Evolutionary conservation across 2,888 invertebrate species (phyloP), one percentile per base, ranked within the genome.

Genomic region (Cacoxenus indagator): DNA sequence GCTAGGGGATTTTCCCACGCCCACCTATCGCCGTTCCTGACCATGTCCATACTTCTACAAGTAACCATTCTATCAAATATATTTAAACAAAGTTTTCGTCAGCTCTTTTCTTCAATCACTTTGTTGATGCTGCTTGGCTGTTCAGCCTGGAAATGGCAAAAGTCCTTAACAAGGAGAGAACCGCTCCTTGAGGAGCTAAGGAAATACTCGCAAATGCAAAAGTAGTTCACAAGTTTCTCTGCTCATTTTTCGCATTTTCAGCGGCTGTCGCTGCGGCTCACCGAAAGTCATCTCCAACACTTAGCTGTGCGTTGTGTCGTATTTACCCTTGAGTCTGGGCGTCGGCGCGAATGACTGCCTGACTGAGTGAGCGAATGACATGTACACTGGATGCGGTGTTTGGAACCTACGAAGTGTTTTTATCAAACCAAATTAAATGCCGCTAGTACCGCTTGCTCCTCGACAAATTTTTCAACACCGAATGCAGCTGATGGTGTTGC

Each of bases 321-420:
- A 72, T 64, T 72, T 74, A 74, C 74, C 74, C 73, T 74, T 71
- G 74, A 74, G 74, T 73, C 69, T 70, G 71, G 70, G n/a, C n/a
- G n/a, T n/a, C n/a, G n/a, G n/a, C n/a, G n/a, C n/a, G n/a, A n/a
- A 37, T 37, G 5, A 37, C 67, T 14, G 31, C 6, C 51, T 26
- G 19, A 61, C 14, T 61, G 61, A 43, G 1, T 62, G 61, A 24
- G 2, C 45, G 61, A 62, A 43, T 62, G 43, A 62, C 37, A 17
- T 51, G 43, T 14, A 45, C n/a, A 8, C 14, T 45, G 29, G 51
- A 24, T 37, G 31, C 37, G 14, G 17, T 62, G 43, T 27, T 24
- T 48, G 65, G 64, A 65, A 68, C 61, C 65, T 68, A 37, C 48
- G 14, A 37, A 59, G 48, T 68, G 46, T 59, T 1, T 1, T 14